These are phyloP conservation scores for Caenorhabditis remanei DNA, from an alignment of 1,140 invertebrate species.

Conservation along the genomic window DNA sequence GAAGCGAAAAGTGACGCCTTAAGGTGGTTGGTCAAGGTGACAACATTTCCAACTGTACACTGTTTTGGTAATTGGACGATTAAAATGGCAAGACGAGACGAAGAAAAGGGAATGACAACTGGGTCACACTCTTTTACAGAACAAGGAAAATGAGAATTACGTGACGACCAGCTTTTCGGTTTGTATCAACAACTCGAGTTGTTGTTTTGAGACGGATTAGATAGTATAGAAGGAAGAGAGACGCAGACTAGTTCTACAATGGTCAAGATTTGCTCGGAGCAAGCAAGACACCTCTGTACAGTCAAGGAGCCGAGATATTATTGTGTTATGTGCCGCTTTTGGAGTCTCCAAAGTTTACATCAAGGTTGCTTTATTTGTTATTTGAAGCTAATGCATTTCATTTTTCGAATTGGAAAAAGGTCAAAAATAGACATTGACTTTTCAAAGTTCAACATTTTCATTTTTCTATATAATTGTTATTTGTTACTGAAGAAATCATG, in stretches of 20 bases:
- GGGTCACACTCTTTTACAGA: constrained; percentile 15
- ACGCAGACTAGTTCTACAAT: constrained; percentile 47
- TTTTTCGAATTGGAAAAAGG: neutral
- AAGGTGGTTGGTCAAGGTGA: constrained; percentile 26
- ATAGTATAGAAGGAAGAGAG: neutral
- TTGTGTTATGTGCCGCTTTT: constrained; percentile 15
- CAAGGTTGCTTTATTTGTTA: constrained; percentile 14
- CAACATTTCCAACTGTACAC: neutral
- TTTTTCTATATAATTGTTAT: neutral
- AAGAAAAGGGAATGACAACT: constrained; percentile 15
- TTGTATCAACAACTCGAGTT: constrained; percentile 49
- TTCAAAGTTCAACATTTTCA: neutral
- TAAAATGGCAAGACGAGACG: neutral
- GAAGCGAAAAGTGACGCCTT: constrained; percentile 2
- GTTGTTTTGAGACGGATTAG: neutral
- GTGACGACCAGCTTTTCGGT: constrained; percentile 51
- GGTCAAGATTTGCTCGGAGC: constrained; percentile 54
- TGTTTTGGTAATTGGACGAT: neutral
- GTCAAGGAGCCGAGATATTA: neutral
- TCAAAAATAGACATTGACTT: neutral
- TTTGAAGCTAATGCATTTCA: constrained; percentile 11
- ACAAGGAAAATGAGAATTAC: neutral
- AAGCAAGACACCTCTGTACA: constrained; percentile 40
- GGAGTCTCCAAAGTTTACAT: neutral
- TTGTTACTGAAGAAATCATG: too few species aligned